These are phyloP conservation scores for Netelia fuscicornis DNA, from an alignment of 2,888 invertebrate genomes.

Conservation along the genomic window DNA sequence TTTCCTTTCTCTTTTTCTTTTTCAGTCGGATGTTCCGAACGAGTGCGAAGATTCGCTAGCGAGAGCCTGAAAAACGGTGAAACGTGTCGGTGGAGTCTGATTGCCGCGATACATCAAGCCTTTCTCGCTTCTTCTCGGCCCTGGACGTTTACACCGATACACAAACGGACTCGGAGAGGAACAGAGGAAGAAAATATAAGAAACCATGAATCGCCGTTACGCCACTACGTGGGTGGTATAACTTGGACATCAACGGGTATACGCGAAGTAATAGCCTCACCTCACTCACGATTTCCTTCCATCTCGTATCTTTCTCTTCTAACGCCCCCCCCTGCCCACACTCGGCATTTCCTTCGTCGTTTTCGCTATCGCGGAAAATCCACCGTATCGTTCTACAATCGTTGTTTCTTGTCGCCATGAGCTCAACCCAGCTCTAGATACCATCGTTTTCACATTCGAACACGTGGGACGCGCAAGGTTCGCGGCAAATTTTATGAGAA, in stretches of 20 bases:
- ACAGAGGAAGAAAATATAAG: conserved; percentile 6
- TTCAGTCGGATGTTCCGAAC: conserved; percentile 26
- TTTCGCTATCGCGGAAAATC: background rate
- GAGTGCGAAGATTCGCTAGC: conserved; percentile 35
- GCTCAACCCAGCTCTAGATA: conserved; percentile 57
- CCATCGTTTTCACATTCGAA: conserved; percentile 74
- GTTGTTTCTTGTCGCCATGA: conserved; percentile 17
- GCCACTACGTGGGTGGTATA: conserved; percentile 27
- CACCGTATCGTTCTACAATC: conserved; percentile 27
- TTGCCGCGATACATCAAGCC: conserved; percentile 62
- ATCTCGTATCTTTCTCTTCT: conserved; percentile 17
- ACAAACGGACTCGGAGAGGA: background rate
- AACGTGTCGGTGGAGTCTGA: conserved; percentile 58
- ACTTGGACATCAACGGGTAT: conserved; percentile 43
- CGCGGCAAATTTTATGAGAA: conserved; percentile 43
- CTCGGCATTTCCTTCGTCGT: background rate
- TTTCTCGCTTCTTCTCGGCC: conserved; percentile 3
- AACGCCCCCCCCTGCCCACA: background rate
- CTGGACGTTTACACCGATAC: background rate
- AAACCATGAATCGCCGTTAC: conserved; percentile 56
- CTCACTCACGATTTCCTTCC: conserved; percentile 63
- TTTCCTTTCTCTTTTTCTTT: conserved; percentile 36
- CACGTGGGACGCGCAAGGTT: conserved; percentile 29
- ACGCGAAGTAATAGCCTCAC: conserved; percentile 56
- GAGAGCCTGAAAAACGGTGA: conserved; percentile 46